Evolutionary conservation across 2,113 vertebrate genomes (phyloP).

Genomic region (Syngnathus typhle): DNA sequence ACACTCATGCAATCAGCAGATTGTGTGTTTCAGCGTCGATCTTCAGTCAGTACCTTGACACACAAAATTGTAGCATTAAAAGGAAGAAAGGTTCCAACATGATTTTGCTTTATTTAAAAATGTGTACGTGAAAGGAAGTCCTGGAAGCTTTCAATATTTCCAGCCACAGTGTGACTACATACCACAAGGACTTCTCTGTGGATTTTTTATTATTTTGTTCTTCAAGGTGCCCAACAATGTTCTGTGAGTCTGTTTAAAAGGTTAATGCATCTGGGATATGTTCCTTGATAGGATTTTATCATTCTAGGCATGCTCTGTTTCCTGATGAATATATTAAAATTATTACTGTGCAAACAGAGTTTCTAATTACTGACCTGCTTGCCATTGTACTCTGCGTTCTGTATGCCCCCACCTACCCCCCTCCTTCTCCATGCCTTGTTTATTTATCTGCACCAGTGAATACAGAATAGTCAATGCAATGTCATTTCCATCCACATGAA

Average conservation of each 20-base stretch:
- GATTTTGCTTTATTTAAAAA: slow-evolving; percentile 12
- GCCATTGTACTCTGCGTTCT: slow-evolving; percentile 78
- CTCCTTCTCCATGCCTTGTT: slow-evolving; percentile 73
- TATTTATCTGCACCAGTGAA: slow-evolving; percentile 81
- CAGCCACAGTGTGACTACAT: slow-evolving; percentile 33
- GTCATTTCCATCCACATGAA: slow-evolving; percentile 78
- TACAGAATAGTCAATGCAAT: slow-evolving; percentile 78
- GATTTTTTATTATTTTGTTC: slow-evolving; percentile 47
- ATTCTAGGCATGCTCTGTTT: slow-evolving; percentile 80
- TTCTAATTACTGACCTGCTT: slow-evolving; percentile 85
- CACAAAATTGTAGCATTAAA: slow-evolving; percentile 3
- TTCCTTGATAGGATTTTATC: slow-evolving; percentile 79
- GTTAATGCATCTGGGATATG: slow-evolving; percentile 73
- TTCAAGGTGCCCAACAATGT: slow-evolving; percentile 62
- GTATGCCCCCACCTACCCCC: slow-evolving; percentile 45
- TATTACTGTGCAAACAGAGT: slow-evolving; percentile 85
- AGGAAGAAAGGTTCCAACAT: slow-evolving; percentile 22
- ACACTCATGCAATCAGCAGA: slow-evolving; percentile 30
- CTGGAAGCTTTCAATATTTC: slow-evolving; percentile 23
- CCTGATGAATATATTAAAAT: slow-evolving; percentile 85
- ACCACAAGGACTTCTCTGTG: slow-evolving; percentile 37
- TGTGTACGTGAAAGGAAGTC: slow-evolving; percentile 18
- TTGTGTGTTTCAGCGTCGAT: slow-evolving; percentile 24
- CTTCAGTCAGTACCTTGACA: slow-evolving; percentile 22
- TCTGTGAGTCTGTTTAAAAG: slow-evolving; percentile 71